Conservation (phyloP, 2,888 invertebrate genomes). For the Leistus spinibarbis region DNA sequence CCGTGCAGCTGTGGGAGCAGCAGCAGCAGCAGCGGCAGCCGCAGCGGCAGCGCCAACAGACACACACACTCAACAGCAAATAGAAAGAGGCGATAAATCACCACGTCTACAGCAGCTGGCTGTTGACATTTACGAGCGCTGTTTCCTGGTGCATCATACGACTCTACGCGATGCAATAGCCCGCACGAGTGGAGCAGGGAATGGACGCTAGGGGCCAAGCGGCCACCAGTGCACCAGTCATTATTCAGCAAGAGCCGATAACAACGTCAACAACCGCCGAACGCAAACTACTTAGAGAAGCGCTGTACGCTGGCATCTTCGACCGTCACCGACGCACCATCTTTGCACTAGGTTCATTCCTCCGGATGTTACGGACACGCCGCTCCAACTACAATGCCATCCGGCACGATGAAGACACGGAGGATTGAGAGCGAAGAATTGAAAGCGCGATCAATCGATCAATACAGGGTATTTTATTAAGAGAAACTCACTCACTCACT, state of each 20-base stretch:
- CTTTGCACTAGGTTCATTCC: conserved; percentile 76
- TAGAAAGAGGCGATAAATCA: background rate
- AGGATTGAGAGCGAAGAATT: background rate
- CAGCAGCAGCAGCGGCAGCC: background rate
- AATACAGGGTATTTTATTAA: background rate
- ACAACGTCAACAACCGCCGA: conserved; percentile 55
- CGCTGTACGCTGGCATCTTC: conserved; percentile 78
- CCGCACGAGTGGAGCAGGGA: conserved; percentile 54
- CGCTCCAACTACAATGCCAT: conserved; percentile 79
- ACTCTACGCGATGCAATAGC: conserved; percentile 46
- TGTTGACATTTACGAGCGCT: conserved; percentile 50
- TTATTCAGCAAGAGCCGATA: conserved; percentile 61
- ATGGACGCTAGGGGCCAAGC: conserved; percentile 45
- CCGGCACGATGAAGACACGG: conserved; percentile 59
- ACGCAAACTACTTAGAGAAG: conserved; percentile 73
- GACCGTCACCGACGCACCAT: conserved; percentile 77
- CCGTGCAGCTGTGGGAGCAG: background rate
- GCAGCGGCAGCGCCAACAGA: conserved; percentile 51
- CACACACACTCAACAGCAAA: too few relatives aligned
- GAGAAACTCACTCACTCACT: too few relatives aligned
- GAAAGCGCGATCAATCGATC: background rate
- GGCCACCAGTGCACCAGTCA: conserved; percentile 43
- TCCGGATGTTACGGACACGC: conserved; percentile 75
- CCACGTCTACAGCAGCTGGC: background rate
- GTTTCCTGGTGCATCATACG: conserved; percentile 55